phyloP scores from a whole-genome alignment of 2,113 vertebrate genomes.

The Mobula hypostoma region DNA sequence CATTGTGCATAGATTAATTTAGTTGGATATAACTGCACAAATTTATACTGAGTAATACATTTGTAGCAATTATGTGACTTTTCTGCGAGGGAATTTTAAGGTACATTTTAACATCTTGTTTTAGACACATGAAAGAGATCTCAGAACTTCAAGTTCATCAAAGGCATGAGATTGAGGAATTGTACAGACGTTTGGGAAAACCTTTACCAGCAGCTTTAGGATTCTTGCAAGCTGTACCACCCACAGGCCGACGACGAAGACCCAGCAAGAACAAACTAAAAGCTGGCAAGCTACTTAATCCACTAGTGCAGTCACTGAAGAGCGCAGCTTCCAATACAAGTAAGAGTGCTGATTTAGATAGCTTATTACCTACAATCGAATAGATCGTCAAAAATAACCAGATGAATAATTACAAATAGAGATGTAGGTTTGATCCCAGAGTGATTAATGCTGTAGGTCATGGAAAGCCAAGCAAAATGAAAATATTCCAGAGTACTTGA shows the following conservation, averaged over 20 bases:
- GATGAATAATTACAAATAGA: too few species aligned
- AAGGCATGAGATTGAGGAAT: constrained; percentile 83
- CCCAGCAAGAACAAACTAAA: constrained; percentile 85
- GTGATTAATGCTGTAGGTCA: too few species aligned
- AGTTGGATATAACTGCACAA: not conserved
- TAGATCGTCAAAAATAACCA: too few species aligned
- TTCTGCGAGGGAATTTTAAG: not conserved
- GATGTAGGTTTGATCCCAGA: too few species aligned
- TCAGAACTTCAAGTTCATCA: constrained; percentile 90
- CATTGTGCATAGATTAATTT: not conserved
- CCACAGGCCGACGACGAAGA: constrained; percentile 69
- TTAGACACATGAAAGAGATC: constrained; percentile 89
- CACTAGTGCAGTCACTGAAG: constrained; percentile 89
- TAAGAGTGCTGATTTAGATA: constrained; percentile 47
- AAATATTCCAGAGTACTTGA: too few species aligned
- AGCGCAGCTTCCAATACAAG: constrained; percentile 74
- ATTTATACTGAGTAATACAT: not conserved
- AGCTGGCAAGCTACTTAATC: constrained; percentile 82
- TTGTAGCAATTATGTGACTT: not conserved
- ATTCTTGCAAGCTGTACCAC: constrained; percentile 74
- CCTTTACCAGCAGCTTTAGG: constrained; percentile 74
- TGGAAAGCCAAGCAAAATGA: too few species aligned
- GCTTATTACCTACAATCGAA: not conserved
- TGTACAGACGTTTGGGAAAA: constrained; percentile 81
- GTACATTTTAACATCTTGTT: constrained; percentile 16